Percentiles rank a stretch among this genome's conserved stretches.
phyloP scores from a whole-genome alignment of 2,113 vertebrate genomes.

The Oryzias woworae region DNA sequence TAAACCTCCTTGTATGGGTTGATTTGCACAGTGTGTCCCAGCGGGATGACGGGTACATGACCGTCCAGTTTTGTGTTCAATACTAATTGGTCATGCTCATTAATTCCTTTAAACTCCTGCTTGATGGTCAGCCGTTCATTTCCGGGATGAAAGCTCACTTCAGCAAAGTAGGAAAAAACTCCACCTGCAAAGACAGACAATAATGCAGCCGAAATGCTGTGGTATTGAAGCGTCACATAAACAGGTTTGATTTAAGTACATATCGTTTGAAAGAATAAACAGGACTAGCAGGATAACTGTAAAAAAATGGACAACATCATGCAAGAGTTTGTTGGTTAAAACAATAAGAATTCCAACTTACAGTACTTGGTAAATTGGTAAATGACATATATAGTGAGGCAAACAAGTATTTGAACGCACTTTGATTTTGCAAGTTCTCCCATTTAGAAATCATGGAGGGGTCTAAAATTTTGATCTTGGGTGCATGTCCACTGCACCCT shows the following conservation, averaged over 20 bases:
- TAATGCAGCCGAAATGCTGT: background rate
- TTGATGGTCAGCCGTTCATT: slow-evolving; percentile 84
- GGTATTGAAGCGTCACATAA: background rate
- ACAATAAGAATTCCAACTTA: too few relatives aligned
- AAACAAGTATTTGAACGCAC: too few relatives aligned
- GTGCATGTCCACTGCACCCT: too few relatives aligned
- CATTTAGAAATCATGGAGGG: too few relatives aligned
- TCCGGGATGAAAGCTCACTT: slow-evolving; percentile 85
- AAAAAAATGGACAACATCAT: too few relatives aligned
- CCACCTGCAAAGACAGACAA: slow-evolving; percentile 76
- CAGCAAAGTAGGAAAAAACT: slow-evolving; percentile 84
- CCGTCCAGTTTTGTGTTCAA: slow-evolving; percentile 89
- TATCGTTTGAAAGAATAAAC: background rate
- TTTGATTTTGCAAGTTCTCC: too few relatives aligned
- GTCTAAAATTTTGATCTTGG: too few relatives aligned
- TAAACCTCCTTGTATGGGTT: slow-evolving; percentile 89
- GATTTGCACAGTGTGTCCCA: slow-evolving; percentile 80
- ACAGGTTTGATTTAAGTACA: background rate
- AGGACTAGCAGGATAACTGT: too few relatives aligned
- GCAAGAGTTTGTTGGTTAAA: too few relatives aligned
- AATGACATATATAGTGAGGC: too few relatives aligned
- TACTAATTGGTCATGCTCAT: slow-evolving; percentile 91
- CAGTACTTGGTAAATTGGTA: too few relatives aligned
- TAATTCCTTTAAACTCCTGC: slow-evolving; percentile 88
- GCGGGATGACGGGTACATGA: slow-evolving; percentile 78